A percentile compares a stretch with the other conserved stretches of the same genome.
Evolutionary conservation across 2,797 vertebrate genomes (phyloP).

Genomic region (Orestias chungarensis): DNA sequence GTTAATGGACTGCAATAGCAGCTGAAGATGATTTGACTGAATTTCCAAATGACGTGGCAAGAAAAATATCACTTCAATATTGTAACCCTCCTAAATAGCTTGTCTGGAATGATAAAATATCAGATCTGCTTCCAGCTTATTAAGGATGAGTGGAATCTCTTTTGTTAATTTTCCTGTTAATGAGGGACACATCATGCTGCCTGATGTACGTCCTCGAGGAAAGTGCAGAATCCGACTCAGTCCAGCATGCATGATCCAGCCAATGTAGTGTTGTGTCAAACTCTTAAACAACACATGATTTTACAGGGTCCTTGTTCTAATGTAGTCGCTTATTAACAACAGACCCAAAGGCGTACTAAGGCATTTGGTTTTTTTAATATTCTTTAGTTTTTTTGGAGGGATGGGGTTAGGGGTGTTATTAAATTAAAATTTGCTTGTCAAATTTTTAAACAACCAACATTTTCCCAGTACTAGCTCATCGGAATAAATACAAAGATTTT

Average conservation of each 20-base stretch:
- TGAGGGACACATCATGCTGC: conserved; percentile 35
- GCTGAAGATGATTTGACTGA: conserved; percentile 77
- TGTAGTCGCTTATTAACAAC: too few species aligned
- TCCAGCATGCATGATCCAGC: not conserved
- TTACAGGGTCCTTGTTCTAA: too few species aligned
- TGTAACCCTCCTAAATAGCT: conserved; percentile 53
- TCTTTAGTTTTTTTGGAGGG: too few species aligned
- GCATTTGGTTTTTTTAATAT: not conserved
- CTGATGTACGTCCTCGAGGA: conserved; percentile 20
- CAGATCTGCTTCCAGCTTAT: conserved; percentile 34
- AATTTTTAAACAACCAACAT: too few species aligned
- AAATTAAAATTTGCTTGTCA: too few species aligned
- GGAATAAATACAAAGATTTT: too few species aligned
- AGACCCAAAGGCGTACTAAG: too few species aligned
- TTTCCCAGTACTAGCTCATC: too few species aligned
- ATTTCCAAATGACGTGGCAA: conserved; percentile 73
- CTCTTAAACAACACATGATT: not conserved
- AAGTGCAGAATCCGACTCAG: conserved; percentile 8
- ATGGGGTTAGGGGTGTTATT: too few species aligned
- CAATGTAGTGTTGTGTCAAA: not conserved
- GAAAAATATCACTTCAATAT: conserved; percentile 68
- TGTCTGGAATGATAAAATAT: conserved; percentile 59
- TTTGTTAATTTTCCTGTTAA: conserved; percentile 54
- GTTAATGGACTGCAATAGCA: conserved; percentile 78
- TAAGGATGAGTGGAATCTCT: conserved; percentile 50